Base-by-base conservation (phyloP, 2,888 invertebrate genomes). In the Oligia fasciuncula region DNA sequence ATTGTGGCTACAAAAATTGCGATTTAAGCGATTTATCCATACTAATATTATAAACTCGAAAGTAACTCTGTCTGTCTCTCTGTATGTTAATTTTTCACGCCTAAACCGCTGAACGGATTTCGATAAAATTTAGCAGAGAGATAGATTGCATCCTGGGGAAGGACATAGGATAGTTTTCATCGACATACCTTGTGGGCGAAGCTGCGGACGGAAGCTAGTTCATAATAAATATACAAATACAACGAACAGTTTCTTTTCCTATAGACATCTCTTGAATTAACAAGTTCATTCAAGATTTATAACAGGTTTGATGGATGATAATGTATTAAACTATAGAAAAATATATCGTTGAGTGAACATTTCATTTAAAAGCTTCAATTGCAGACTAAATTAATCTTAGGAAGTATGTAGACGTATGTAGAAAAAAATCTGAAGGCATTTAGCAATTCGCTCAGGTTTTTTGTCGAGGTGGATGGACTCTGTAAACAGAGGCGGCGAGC, bases 391-490 rank as follows among this genome's bases (percentile, higher is more conserved):
- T 77, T 40, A 78, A 79, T 79, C 69, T 73, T 77, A 49, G 17
- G 14, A 70, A 67, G 54, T 76, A 49, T 75, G 57, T 19, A 67
- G 77, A 75, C 49, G 74, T 84, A 70, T 67, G 71, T 71, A 67
- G 51, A 77, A 83, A 88, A 85, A 82, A 72, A 14, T 75, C 40
- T 71, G 60, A 29, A 89, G 68, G 75, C 85, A 46, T 85, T 85
- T 84, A 77, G 79, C 80, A 81, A 88, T 83, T 77, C 72, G 69
- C 54, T 77, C 60, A 73, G 51, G n/a, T 77, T 85, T 87, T 87
- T 85, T 87, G 76, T 76, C n/a, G 79, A 85, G 77, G 81, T 81
- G 62, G 68, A 78, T 87, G 87, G 72, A 85, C 85, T 81, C 69
- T 0, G 77, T 46, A 88, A 88, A 89, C 86, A 85, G 67, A 73